Base-by-base conservation (phyloP, 1,140 invertebrate species). In the Heliconius hewitsoni region DNA sequence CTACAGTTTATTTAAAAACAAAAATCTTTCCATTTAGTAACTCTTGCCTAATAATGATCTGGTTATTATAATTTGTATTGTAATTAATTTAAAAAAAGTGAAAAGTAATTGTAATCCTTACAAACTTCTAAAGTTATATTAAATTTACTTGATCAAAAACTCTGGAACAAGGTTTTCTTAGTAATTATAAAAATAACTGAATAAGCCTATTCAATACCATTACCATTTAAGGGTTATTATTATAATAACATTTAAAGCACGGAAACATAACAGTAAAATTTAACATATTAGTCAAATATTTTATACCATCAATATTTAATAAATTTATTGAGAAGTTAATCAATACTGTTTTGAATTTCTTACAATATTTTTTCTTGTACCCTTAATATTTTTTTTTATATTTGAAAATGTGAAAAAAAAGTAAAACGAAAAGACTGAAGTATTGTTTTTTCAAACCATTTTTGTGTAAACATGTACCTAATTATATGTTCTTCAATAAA, bases 41-140 rank as follows among this genome's bases (percentile, higher is more conserved):
- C 60, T 66, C 23, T 66, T 66, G 55, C 55, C 55, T 66, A 66
- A 66, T 11, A 66, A 66, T 30, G 60, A 66, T 66, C 60, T 66
- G 60, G 60, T 66, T 23, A 66, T 30, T 66, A 1, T 66, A 66
- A 66, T 66, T 30, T 30, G 27, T 66, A 30, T 66, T 66, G 60
- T 66, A 66, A 27, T 66, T 66, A 66, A 27, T 66, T 30, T 57
- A 66, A 66, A 66, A 16, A 27, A 30, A 16, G 42, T 46, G 3
- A 46, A 46, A 16, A 5, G 42, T 13, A 37, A 37, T 6, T 37
- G 6, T 37, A 37, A 8, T 37, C 6, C 34, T 37, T 37, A 37
- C 34, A 37, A 6, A 1, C 6, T 6, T 37, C 34, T 8, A 34
- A 34, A 37, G 6, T 37, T 8, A 6, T 37, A 37, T 37, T 37